Conservation (phyloP, 1,140 invertebrate species). For the Brachionus manjavacas region DNA sequence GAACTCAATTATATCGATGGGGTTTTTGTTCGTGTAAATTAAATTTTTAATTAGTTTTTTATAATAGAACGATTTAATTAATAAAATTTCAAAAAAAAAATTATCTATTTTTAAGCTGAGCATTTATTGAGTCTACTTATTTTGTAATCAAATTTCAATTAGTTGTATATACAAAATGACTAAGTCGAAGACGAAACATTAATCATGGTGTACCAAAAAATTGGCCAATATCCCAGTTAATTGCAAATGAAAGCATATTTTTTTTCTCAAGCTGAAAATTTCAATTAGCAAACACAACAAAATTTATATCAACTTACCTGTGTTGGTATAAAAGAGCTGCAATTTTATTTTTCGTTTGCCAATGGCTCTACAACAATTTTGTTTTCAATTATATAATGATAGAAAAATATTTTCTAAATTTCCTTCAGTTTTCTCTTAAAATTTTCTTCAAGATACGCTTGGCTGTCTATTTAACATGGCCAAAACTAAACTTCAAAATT, state of each 20-base stretch:
- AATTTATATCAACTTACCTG: neutral
- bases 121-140: neutral
- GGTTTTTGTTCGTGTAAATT: slow-evolving; percentile 17
- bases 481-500: neutral
- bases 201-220: neutral
- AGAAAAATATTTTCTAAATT: neutral
- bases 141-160: slow-evolving; percentile 16
- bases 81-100: slow-evolving; percentile 18
- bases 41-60: slow-evolving; percentile 23
- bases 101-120: neutral
- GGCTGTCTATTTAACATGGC: neutral
- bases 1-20: neutral
- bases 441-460: neutral
- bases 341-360: neutral
- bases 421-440: neutral
- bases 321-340: neutral
- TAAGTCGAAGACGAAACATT: slow-evolving; percentile 12
- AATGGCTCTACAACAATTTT: neutral
- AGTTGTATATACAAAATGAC: neutral
- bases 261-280: slow-evolving; percentile 5
- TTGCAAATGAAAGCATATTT: slow-evolving; percentile 4
- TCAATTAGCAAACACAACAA: neutral
- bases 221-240: slow-evolving; percentile 1
- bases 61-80: slow-evolving; percentile 18
- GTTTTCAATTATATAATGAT: neutral